Evolutionary conservation across 2,888 invertebrate genomes (phyloP).

Genomic region (Colletes collaris): DNA sequence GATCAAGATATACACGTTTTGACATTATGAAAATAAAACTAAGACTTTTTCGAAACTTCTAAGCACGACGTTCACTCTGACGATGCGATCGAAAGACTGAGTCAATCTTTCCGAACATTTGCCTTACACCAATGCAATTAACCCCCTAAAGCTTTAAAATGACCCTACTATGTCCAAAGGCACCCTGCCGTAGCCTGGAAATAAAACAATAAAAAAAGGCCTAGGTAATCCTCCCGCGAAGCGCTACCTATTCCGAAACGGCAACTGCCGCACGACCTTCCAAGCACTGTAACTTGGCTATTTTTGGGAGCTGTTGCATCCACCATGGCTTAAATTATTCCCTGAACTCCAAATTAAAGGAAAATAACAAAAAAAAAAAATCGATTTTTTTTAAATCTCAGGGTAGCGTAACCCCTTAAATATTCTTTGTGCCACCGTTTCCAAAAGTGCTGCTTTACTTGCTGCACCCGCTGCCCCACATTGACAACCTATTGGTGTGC

Average conservation of each 20-base stretch:
- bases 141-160: not conserved
- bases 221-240: slow-evolving; percentile 2
- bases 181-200: not conserved
- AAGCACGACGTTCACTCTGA: not conserved
- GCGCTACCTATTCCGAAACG: slow-evolving; percentile 1
- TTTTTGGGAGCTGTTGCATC: slow-evolving; percentile 11
- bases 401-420: slow-evolving; percentile 5
- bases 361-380: not conserved
- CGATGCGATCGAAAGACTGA: slow-evolving; percentile 5
- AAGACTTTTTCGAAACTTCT: not conserved
- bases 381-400: slow-evolving; percentile 4
- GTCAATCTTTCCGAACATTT: not conserved
- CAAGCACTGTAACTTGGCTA: slow-evolving; percentile 9
- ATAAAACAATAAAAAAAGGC: not conserved
- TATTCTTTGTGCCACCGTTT: slow-evolving; percentile 4
- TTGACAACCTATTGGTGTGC: not conserved
- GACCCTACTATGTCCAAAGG: not conserved
- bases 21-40: slow-evolving; percentile 5
- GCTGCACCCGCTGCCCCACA: slow-evolving; percentile 12
- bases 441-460: slow-evolving; percentile 13
- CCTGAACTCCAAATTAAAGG: slow-evolving; percentile 4
- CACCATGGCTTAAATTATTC: slow-evolving; percentile 10
- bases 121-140: not conserved
- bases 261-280: not conserved
- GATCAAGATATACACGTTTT: not conserved